Conservation (phyloP, 2,888 invertebrate species). For the Papilio elwesi region DNA sequence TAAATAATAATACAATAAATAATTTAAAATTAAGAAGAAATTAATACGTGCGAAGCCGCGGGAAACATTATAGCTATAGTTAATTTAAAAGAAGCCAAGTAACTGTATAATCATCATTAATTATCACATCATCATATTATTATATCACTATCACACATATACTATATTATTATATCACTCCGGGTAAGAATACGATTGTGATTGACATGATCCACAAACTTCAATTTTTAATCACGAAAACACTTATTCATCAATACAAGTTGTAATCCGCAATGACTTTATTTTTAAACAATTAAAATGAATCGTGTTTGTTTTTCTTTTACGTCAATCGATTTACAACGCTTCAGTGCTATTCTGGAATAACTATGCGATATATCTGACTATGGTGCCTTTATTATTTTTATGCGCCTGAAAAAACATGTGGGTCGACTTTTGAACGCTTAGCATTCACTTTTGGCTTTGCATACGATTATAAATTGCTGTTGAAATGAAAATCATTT, state of each 20-base stretch:
- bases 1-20: no score
- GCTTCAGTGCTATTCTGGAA: slow-evolving; percentile 8
- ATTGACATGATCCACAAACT: no score
- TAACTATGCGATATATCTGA: slow-evolving; percentile 16
- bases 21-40: no score
- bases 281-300: slow-evolving; percentile 2
- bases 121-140: no score
- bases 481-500: slow-evolving; percentile 18
- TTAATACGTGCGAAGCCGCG: no score
- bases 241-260: background rate
- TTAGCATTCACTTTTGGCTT: slow-evolving; percentile 20
- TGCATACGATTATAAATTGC: slow-evolving; percentile 17
- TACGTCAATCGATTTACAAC: slow-evolving; percentile 26
- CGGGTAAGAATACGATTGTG: no score
- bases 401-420: slow-evolving; percentile 19
- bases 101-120: no score
- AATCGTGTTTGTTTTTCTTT: background rate
- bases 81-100: no score
- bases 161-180: no score
- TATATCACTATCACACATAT: no score
- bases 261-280: background rate
- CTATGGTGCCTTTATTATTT: slow-evolving; percentile 19
- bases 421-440: slow-evolving; percentile 17
- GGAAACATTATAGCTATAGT: no score
- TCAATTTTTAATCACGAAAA: no score